phyloP scores from a whole-genome alignment of 2,113 vertebrate genomes.

The Octodon degus region DNA sequence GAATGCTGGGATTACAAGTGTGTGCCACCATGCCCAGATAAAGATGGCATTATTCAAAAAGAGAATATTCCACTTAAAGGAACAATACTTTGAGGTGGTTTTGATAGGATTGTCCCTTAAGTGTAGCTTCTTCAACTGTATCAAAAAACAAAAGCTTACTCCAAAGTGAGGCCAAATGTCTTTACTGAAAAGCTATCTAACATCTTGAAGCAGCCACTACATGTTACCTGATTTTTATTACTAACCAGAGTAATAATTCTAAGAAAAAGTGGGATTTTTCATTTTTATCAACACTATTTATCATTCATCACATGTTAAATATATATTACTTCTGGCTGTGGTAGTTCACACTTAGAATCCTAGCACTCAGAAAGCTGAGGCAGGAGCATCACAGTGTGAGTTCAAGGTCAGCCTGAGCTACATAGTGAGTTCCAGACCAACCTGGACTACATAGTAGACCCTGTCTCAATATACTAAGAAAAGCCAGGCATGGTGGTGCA shows the following conservation, averaged over 20 bases:
- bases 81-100: neutral
- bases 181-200: neutral
- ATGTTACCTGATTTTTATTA: neutral
- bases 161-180: neutral
- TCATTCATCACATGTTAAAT: neutral
- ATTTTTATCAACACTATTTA: slow-evolving; percentile 32
- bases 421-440: neutral
- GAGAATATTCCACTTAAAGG: neutral
- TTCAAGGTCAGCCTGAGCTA: neutral
- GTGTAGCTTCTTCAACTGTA: neutral
- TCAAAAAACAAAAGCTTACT: neutral
- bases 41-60: neutral
- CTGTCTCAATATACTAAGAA: neutral
- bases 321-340: neutral
- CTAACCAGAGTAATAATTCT: neutral
- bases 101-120: neutral
- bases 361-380: neutral
- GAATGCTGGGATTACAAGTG: no score
- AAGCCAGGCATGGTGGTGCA: no score
- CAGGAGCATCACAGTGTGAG: neutral
- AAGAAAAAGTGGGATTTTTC: neutral
- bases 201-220: neutral
- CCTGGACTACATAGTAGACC: neutral
- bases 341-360: neutral
- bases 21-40: no score